Base-by-base conservation (phyloP, 2,797 vertebrate species). In the Podarcis siculus region DNA sequence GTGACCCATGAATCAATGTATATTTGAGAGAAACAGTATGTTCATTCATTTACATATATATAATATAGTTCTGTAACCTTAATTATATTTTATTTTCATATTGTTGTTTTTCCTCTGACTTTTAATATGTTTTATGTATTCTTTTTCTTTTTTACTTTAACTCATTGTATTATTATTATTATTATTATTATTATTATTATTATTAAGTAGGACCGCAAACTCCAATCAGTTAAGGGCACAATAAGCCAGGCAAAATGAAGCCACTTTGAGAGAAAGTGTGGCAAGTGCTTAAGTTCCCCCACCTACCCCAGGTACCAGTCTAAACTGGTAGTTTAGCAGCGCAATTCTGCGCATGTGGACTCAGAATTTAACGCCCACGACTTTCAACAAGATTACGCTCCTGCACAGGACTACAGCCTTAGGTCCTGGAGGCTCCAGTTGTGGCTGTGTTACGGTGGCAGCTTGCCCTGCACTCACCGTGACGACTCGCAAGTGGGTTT, bases 401-500 rank as follows among this genome's bases (percentile, higher is more conserved):
- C 13, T 2, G 32, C 5, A 55, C 2, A n/a, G 13, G 39, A 12
- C 45, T 81, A 67, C 1, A 79, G n/a, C 17, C 78, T 79, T 23
- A n/a, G 21, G 5, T 27, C 23, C 42, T 39, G 2, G 1, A 73
- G 82, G 15, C 30, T 39, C 37, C 9, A 61, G 42, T 8, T 12
- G n/a, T 42, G 30, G 13, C n/a, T 35, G 4, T 15, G 27, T n/a
- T 39, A n/a, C 30, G 55, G 5, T 13, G 25, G 55, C 39, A 10
- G 8, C 5, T 21, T 76, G 55, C 42, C 3, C 17, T 76, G 55
- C 71, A 90, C 97, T 84, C 94, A 98, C 99, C 98, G 97, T 25
- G 98, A 98, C 0, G 98, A 97, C 5, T 97, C 97, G 0, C 96
- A 98, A 0, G 96, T 97, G 90, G 98, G 98, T 61, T 99, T 99